Evolutionary conservation across 2,113 vertebrate genomes (phyloP).

Genomic region (Mobula birostris): DNA sequence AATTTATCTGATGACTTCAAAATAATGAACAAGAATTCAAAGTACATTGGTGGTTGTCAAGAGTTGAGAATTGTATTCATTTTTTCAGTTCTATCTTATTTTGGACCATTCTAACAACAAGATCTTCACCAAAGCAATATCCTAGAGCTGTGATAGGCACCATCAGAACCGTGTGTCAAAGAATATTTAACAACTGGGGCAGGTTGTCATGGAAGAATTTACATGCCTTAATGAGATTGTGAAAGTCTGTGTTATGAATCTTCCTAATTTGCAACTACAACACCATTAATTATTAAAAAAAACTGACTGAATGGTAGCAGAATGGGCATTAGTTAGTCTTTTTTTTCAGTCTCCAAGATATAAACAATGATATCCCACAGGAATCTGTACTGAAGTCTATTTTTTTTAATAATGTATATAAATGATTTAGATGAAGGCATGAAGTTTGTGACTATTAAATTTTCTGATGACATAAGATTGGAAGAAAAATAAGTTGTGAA

Average conservation of each 20-base stretch:
- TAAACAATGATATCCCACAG: too few relatives aligned
- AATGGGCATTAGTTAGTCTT: too few relatives aligned
- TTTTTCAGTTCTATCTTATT: neutral
- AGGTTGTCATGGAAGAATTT: neutral
- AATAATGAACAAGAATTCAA: neutral
- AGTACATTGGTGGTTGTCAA: neutral
- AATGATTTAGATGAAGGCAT: too few relatives aligned
- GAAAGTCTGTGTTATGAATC: neutral
- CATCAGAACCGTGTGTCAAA: neutral
- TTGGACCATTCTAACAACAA: neutral
- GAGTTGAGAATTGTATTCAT: neutral
- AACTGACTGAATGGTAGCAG: too few relatives aligned
- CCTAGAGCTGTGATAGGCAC: neutral
- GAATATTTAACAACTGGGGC: neutral
- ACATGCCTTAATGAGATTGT: neutral
- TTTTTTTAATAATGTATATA: too few relatives aligned
- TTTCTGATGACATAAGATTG: too few relatives aligned
- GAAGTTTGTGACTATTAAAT: too few relatives aligned
- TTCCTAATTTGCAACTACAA: neutral
- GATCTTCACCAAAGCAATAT: neutral
- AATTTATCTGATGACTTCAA: neutral
- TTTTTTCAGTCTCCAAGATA: too few relatives aligned
- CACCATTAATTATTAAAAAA: neutral
- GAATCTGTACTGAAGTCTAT: too few relatives aligned
- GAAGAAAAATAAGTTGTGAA: too few relatives aligned